Conservation (phyloP, 2,113 vertebrate genomes). For the Ascaphus truei region DNA sequence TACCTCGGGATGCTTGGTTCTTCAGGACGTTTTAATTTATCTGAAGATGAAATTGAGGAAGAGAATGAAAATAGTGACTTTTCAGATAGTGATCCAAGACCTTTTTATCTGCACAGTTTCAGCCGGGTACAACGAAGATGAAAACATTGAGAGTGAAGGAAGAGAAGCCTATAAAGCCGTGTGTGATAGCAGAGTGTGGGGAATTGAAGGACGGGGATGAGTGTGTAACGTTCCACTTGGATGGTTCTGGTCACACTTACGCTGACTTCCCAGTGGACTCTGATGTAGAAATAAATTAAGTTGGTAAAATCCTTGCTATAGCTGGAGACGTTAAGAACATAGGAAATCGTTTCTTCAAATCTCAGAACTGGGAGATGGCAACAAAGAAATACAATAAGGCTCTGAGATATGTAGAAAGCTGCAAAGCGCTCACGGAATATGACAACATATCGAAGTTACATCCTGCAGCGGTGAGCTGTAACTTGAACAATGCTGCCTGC, state of each 20-base stretch:
- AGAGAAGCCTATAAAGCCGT: too few relatives aligned
- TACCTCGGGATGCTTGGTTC: too few relatives aligned
- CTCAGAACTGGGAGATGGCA: slow-evolving; percentile 85
- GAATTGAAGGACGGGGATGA: slow-evolving; percentile 82
- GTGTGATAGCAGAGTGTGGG: slow-evolving; percentile 83
- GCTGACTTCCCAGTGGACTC: slow-evolving; percentile 92
- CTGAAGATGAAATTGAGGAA: too few relatives aligned
- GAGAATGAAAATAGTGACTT: too few relatives aligned
- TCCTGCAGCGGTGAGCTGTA: slow-evolving; percentile 75
- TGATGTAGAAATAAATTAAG: slow-evolving; percentile 84
- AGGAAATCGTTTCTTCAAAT: slow-evolving; percentile 92
- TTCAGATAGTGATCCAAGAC: too few relatives aligned
- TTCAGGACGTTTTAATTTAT: too few relatives aligned
- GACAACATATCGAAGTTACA: slow-evolving; percentile 70
- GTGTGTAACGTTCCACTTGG: slow-evolving; percentile 66
- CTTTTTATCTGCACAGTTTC: too few relatives aligned
- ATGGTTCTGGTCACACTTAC: slow-evolving; percentile 79
- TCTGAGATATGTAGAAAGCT: slow-evolving; percentile 82
- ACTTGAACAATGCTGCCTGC: slow-evolving; percentile 87
- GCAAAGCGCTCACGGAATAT: slow-evolving; percentile 63
- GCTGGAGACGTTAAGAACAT: slow-evolving; percentile 91
- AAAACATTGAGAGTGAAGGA: too few relatives aligned
- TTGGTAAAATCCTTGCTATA: slow-evolving; percentile 77
- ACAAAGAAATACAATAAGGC: slow-evolving; percentile 88
- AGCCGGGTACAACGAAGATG: too few relatives aligned